A percentile compares a stretch with the other conserved stretches of the same genome.
Conservation (phyloP, 2,113 vertebrate species). For the Trinectes maculatus region DNA sequence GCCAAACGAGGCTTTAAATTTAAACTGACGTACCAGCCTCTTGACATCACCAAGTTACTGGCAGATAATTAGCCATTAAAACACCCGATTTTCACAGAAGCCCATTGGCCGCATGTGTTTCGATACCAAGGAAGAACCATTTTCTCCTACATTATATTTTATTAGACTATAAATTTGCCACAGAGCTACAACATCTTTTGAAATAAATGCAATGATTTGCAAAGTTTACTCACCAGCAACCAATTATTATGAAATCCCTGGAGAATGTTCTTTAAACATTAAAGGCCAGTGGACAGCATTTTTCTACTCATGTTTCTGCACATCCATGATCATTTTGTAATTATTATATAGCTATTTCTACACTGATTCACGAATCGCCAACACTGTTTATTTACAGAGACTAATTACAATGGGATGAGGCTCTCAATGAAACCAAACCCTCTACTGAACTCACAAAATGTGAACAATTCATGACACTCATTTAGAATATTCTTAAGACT, state of each 20-base stretch:
- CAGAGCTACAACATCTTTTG: too few species aligned
- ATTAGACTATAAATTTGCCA: too few species aligned
- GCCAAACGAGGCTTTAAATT: neutral
- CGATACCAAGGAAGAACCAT: neutral
- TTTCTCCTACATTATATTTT: too few species aligned
- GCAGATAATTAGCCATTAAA: neutral
- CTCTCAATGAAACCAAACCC: constrained; percentile 37
- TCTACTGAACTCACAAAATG: constrained; percentile 25
- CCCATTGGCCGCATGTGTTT: neutral
- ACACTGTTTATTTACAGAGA: constrained; percentile 45
- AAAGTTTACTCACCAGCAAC: too few species aligned
- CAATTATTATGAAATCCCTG: too few species aligned
- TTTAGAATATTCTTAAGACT: constrained; percentile 31
- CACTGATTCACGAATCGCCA: constrained; percentile 19
- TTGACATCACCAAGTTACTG: too few species aligned
- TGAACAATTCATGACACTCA: constrained; percentile 39
- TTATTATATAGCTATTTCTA: too few species aligned
- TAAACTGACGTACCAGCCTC: neutral
- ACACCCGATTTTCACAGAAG: neutral
- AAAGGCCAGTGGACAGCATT: too few species aligned
- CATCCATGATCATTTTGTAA: too few species aligned
- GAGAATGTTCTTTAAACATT: too few species aligned
- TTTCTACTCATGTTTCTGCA: too few species aligned
- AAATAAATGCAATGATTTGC: too few species aligned
- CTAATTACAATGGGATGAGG: constrained; percentile 61